phyloP scores from a whole-genome alignment of 2,888 invertebrate species.

The Creontiades dilutus region DNA sequence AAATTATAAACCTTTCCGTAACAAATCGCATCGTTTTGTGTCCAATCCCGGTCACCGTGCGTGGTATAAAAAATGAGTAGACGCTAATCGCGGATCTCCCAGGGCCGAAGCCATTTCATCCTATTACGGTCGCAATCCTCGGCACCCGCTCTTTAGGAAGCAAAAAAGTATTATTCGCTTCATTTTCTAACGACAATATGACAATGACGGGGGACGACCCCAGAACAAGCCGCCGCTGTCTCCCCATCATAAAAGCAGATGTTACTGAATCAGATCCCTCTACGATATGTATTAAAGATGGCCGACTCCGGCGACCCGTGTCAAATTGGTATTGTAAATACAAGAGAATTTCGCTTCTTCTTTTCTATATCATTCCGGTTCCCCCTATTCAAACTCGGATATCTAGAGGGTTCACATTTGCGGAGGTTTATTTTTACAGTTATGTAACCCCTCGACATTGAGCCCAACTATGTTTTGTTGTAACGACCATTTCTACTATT shows the following conservation, averaged over 20 bases:
- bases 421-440: constrained; percentile 41
- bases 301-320: constrained; percentile 66
- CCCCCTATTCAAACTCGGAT: constrained; percentile 21
- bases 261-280: constrained; percentile 70
- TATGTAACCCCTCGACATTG: constrained; percentile 28
- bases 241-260: constrained; percentile 67
- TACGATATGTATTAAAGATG: constrained; percentile 72
- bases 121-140: no score
- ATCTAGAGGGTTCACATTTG: neutral
- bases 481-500: constrained; percentile 56
- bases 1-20: no score
- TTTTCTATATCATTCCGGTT: constrained; percentile 37
- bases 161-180: constrained; percentile 58
- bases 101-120: no score
- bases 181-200: constrained; percentile 61
- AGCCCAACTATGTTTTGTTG: constrained; percentile 32
- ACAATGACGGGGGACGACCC: neutral
- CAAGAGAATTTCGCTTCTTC: constrained; percentile 46
- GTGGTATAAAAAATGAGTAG: no score
- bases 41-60: no score
- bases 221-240: neutral
- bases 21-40: no score
- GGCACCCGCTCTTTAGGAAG: no score
- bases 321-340: constrained; percentile 72
- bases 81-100: no score